Conservation (phyloP, 1,140 invertebrate species). For the Melanaphis sacchari region DNA sequence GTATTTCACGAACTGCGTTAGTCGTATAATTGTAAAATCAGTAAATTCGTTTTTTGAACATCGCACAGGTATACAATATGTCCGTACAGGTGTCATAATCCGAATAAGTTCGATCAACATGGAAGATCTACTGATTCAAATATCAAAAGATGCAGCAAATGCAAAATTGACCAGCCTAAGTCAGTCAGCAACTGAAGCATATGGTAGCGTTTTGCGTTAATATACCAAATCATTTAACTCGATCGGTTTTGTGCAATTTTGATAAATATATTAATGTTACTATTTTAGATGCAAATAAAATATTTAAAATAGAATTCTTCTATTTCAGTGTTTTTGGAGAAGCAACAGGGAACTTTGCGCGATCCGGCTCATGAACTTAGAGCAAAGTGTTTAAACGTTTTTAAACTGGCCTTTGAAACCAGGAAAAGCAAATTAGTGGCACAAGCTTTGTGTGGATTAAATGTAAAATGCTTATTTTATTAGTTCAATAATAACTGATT, state of each 20-base stretch:
- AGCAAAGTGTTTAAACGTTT: constrained; percentile 79
- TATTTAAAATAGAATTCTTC: not conserved
- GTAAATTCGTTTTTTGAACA: not conserved
- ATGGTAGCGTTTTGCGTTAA: constrained; percentile 68
- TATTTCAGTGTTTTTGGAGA: constrained; percentile 77
- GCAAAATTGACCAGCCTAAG: constrained; percentile 75
- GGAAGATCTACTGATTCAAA: constrained; percentile 83
- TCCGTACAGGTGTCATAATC: not conserved
- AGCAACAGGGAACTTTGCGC: constrained; percentile 78
- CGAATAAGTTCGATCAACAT: constrained; percentile 64
- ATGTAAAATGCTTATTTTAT: constrained; percentile 69
- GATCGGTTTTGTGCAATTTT: not conserved
- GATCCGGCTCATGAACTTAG: constrained; percentile 84
- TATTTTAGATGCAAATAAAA: not conserved
- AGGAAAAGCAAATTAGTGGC: constrained; percentile 83
- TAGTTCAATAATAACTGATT: not conserved
- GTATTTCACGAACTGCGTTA: not conserved
- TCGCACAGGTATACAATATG: not conserved
- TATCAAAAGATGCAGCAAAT: constrained; percentile 78
- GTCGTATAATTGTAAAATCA: not conserved
- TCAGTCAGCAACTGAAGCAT: constrained; percentile 80
- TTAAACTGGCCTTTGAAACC: constrained; percentile 86
- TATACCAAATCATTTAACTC: not conserved
- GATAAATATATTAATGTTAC: not conserved
- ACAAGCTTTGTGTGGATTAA: constrained; percentile 82